Conservation (phyloP, 2,113 vertebrate genomes). For the Toxotes chatareus region DNA sequence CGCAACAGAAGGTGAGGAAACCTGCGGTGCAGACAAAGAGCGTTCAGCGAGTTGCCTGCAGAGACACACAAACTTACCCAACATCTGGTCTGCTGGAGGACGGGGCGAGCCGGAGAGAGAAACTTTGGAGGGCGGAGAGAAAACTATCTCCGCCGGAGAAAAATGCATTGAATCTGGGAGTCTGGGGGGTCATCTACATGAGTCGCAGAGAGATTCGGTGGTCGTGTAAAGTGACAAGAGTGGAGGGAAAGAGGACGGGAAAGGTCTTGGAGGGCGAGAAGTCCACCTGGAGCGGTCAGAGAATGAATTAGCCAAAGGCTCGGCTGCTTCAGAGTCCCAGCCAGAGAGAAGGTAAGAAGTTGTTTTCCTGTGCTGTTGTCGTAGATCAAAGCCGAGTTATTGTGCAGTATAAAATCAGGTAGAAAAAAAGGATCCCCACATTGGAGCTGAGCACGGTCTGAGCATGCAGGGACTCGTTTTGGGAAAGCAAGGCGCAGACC, state of each 20-base stretch:
- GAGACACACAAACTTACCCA: conserved; percentile 43
- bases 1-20: conserved; percentile 8
- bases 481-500: conserved; percentile 63
- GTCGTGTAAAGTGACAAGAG: conserved; percentile 36
- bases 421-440: conserved; percentile 40
- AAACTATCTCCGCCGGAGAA: conserved; percentile 53
- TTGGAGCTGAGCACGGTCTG: conserved; percentile 40
- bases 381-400: conserved; percentile 1
- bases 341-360: conserved; percentile 74
- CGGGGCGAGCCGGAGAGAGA: conserved; percentile 66
- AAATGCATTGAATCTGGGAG: conserved; percentile 66
- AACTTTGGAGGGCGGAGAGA: conserved; percentile 72
- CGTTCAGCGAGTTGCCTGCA: conserved; percentile 37
- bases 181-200: conserved; percentile 36
- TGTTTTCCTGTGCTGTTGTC: conserved; percentile 20
- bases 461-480: conserved; percentile 78
- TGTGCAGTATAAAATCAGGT: conserved; percentile 12
- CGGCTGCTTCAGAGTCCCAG: conserved; percentile 55
- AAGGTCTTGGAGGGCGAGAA: conserved; percentile 49
- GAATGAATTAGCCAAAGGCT: conserved; percentile 77
- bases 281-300: conserved; percentile 69
- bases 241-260: conserved; percentile 30
- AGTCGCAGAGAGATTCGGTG: conserved; percentile 16
- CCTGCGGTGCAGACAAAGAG: conserved; percentile 57
- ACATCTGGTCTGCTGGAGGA: conserved; percentile 76